Percentiles rank a stretch among this genome's conserved stretches.
Evolutionary conservation across 2,113 vertebrate species (phyloP).

Genomic region (Anas platyrhynchos): DNA sequence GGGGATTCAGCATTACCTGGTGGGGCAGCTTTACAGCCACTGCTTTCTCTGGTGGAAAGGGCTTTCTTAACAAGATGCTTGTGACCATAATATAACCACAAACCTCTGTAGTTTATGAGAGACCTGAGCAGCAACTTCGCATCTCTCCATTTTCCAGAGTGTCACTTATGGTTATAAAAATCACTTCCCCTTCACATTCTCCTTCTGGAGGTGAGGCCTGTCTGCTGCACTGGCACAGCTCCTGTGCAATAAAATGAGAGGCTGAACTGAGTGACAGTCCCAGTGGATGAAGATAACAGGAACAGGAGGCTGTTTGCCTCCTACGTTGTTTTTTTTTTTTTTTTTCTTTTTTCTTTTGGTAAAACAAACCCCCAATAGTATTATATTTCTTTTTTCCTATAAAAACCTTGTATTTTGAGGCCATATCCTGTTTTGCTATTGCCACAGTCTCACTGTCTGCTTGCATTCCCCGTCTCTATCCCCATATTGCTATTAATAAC

Average conservation of each 20-base stretch:
- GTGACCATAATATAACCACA: not conserved
- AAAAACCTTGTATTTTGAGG: not conserved
- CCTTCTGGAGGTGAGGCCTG: not conserved
- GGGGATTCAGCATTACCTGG: not conserved
- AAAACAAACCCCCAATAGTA: not conserved
- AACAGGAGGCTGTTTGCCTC: not conserved
- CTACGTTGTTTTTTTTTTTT: not conserved
- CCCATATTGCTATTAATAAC: not conserved
- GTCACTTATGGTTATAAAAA: not conserved
- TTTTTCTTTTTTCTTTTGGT: not conserved
- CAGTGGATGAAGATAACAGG: not conserved
- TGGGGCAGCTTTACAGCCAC: not conserved
- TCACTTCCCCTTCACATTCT: not conserved
- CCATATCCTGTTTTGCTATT: not conserved
- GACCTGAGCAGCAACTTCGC: not conserved
- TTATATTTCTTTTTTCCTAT: not conserved
- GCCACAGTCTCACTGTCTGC: not conserved
- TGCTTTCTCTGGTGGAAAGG: not conserved
- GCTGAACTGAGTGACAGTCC: not conserved
- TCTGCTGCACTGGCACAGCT: not conserved
- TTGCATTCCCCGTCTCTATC: not conserved
- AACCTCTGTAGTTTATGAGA: not conserved
- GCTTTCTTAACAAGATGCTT: not conserved
- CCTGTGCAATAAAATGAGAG: not conserved
- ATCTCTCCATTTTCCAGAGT: not conserved